phyloP scores from a whole-genome alignment of 92 coral and sea anemone genomes.

The Galaxea fascicularis region DNA sequence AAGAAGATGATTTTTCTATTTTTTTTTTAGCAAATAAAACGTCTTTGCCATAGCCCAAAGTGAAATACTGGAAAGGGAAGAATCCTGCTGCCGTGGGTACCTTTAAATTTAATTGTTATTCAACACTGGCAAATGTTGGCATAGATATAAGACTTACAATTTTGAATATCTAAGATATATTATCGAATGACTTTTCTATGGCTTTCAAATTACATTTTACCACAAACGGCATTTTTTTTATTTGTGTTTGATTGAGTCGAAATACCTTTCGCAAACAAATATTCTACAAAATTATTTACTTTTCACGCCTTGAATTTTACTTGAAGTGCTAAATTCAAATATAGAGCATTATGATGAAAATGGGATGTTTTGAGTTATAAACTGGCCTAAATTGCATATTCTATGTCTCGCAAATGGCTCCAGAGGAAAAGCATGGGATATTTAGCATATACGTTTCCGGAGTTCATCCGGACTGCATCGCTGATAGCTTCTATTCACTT shows the following conservation, averaged over 20 bases:
- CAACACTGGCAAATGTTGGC: conserved; percentile 19
- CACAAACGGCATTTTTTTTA: conserved; percentile 40
- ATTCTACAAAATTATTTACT: conserved; percentile 72
- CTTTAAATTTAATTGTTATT: conserved; percentile 37
- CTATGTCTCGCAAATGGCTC: conserved; percentile 81
- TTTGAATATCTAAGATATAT: conserved; percentile 20
- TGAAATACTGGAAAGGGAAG: neutral
- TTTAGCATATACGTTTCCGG: conserved; percentile 77
- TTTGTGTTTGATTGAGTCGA: conserved; percentile 75
- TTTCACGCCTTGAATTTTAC: conserved; percentile 65
- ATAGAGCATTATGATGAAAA: conserved; percentile 71
- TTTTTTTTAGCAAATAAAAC: conserved; percentile 12
- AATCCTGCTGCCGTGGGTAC: conserved; percentile 25
- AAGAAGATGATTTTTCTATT: neutral
- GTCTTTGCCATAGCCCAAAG: neutral
- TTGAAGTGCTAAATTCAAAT: conserved; percentile 65
- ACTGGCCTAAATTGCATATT: conserved; percentile 87
- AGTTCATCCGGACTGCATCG: conserved; percentile 73
- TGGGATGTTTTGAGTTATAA: conserved; percentile 92
- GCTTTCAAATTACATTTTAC: conserved; percentile 29
- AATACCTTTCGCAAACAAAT: conserved; percentile 82
- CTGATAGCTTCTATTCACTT: conserved; percentile 45
- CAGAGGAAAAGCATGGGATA: conserved; percentile 59
- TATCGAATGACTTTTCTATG: neutral
- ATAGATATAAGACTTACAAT: conserved; percentile 14